phyloP scores from a whole-genome alignment of 2,888 invertebrate genomes.

The Lochmaea crataegi region DNA sequence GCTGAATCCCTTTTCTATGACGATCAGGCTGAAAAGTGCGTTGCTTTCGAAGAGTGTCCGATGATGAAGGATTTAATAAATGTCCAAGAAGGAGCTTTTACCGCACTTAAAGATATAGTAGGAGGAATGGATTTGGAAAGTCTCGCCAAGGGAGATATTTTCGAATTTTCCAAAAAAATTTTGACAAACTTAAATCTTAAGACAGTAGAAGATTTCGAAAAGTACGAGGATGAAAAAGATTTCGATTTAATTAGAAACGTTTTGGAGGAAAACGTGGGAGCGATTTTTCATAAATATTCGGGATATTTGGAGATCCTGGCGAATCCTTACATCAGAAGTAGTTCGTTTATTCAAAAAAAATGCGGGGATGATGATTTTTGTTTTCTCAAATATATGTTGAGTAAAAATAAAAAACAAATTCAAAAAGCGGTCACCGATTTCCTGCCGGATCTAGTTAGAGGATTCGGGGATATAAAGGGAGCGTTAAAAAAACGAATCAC shows the following conservation, averaged over 20 bases:
- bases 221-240: conserved; percentile 28
- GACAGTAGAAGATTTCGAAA: neutral
- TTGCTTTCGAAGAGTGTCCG: neutral
- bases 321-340: conserved; percentile 31
- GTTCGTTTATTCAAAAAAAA: conserved; percentile 13
- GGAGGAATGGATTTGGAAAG: neutral
- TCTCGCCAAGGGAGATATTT: neutral
- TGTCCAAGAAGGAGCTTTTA: neutral
- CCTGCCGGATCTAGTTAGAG: conserved; percentile 22
- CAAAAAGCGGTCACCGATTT: conserved; percentile 11
- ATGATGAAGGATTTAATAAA: neutral
- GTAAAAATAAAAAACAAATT: conserved; percentile 6
- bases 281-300: neutral
- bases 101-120: neutral
- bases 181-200: neutral
- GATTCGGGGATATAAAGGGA: neutral
- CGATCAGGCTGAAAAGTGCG: neutral
- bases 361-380: conserved; percentile 27
- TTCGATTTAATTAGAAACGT: conserved; percentile 13
- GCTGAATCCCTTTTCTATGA: conserved; percentile 1
- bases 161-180: neutral
- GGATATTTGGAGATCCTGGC: conserved; percentile 4
- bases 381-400: conserved; percentile 13
- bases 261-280: conserved; percentile 7
- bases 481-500: conserved; percentile 3